phyloP scores from a whole-genome alignment of 2,888 invertebrate species.

The Trachelus troglodyta region DNA sequence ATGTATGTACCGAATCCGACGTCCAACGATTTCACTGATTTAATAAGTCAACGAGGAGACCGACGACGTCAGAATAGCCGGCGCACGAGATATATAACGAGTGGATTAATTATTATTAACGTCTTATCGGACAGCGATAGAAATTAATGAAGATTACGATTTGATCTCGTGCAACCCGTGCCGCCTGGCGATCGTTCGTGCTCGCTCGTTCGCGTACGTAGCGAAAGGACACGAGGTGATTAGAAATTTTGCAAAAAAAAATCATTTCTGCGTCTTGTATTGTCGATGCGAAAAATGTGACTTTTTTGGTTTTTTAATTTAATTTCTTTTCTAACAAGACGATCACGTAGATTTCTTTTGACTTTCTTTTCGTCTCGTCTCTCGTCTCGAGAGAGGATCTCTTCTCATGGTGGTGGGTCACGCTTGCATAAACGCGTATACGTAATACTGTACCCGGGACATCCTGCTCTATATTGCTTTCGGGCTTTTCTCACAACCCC shows the following conservation, averaged over 20 bases:
- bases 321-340: slow-evolving; percentile 19
- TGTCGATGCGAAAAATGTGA: not conserved
- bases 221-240: not conserved
- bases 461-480: not conserved
- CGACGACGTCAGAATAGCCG: not conserved
- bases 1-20: slow-evolving; percentile 71
- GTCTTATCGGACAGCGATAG: not conserved
- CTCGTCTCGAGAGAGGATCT: not conserved
- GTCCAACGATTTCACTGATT: slow-evolving; percentile 47
- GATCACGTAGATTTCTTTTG: slow-evolving; percentile 26
- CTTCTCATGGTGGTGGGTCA: slow-evolving; percentile 56
- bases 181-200: not conserved
- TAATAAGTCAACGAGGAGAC: not conserved
- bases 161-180: not conserved
- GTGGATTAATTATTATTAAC: not conserved
- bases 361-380: not conserved
- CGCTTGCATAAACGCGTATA: slow-evolving; percentile 48
- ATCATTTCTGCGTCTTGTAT: not conserved
- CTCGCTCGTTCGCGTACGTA: slow-evolving; percentile 4
- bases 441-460: not conserved
- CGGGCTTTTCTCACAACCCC: not conserved
- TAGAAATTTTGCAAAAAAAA: not conserved
- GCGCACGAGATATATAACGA: not conserved
- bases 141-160: not conserved
- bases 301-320: slow-evolving; percentile 14